phyloP scores from a whole-genome alignment of 2,888 invertebrate species.

The Syrphus vitripennis region DNA sequence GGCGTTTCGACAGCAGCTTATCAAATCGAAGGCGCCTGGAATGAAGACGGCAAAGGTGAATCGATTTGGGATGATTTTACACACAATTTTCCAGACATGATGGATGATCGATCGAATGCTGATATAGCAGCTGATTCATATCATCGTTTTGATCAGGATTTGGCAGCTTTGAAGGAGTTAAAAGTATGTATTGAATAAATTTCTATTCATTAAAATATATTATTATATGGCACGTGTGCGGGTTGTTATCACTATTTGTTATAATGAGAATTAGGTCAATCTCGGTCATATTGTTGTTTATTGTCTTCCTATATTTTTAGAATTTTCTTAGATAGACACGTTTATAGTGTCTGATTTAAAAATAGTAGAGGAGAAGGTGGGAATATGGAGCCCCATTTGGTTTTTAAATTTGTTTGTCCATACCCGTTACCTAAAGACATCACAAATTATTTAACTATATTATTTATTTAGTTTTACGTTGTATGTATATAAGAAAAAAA shows the following conservation, averaged over 20 bases:
- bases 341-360: neutral
- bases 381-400: no score
- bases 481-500: no score
- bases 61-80: constrained; percentile 82
- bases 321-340: neutral
- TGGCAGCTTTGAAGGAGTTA: constrained; percentile 82
- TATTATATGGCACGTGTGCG: neutral
- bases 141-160: constrained; percentile 83
- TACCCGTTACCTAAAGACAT: no score
- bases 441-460: no score
- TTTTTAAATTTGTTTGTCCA: no score
- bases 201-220: neutral
- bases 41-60: constrained; percentile 81
- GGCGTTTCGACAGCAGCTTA: constrained; percentile 76
- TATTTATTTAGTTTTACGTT: no score
- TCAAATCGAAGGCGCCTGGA: constrained; percentile 77
- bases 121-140: constrained; percentile 85
- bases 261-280: neutral
- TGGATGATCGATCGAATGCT: constrained; percentile 82
- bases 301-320: neutral
- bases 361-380: no score
- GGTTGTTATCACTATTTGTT: neutral
- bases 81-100: constrained; percentile 77
- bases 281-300: neutral
- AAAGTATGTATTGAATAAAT: constrained; percentile 78